phyloP scores from a whole-genome alignment of 1,140 invertebrate species.

The Aporrectodea caliginosa region DNA sequence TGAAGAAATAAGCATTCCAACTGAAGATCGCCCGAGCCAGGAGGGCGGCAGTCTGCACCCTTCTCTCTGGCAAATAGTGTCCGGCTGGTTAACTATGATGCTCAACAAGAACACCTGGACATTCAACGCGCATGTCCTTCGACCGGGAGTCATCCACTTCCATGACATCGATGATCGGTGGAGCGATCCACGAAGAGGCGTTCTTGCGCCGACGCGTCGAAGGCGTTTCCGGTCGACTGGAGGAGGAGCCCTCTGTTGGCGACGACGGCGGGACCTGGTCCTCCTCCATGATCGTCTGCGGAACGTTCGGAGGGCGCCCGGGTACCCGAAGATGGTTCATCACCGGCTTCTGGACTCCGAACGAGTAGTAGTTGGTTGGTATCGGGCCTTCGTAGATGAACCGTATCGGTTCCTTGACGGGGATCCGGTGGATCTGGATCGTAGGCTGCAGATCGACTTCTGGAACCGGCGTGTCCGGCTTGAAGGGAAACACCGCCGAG shows the following conservation, averaged over 20 bases:
- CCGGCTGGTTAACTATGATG: background rate
- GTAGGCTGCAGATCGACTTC: conserved; percentile 1
- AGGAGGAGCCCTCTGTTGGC: background rate
- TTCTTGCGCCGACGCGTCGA: conserved; percentile 1
- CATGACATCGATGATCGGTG: conserved; percentile 8
- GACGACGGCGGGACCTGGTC: background rate
- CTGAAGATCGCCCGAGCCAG: too few species aligned
- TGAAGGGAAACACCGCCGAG: background rate
- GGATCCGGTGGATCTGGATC: background rate
- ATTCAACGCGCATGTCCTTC: conserved; percentile 7
- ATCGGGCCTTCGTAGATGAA: background rate
- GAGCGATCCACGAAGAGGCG: conserved; percentile 8
- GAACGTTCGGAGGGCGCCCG: conserved; percentile 7
- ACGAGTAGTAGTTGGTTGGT: background rate
- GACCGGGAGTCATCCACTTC: background rate
- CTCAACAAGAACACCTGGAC: conserved; percentile 3
- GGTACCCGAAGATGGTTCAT: conserved; percentile 11
- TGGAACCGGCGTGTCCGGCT: background rate
- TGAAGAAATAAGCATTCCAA: too few species aligned
- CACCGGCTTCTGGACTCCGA: background rate
- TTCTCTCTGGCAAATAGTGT: too few species aligned
- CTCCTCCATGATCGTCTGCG: conserved; percentile 10
- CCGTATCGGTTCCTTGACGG: background rate
- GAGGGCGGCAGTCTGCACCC: too few species aligned
- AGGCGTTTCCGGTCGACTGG: background rate